Evolutionary conservation across 2,888 invertebrate species (phyloP).

Genomic region (Luperina nickerlii): DNA sequence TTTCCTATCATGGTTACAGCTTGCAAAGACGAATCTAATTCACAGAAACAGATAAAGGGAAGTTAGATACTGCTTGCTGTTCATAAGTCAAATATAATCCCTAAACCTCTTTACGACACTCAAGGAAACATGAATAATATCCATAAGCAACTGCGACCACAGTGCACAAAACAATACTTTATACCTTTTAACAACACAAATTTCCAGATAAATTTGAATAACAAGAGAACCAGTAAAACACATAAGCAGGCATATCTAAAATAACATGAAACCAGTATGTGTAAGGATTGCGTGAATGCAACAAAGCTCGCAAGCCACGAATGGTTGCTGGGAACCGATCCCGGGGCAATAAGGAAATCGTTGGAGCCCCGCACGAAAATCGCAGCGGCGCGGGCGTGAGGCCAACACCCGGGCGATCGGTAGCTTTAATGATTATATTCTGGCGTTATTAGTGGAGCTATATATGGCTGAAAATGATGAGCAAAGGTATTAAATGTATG

Average conservation of each 20-base stretch:
- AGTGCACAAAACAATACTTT: constrained; percentile 40
- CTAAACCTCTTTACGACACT: constrained; percentile 17
- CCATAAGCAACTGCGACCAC: constrained; percentile 12
- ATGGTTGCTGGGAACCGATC: constrained; percentile 84
- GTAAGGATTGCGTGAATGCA: constrained; percentile 74
- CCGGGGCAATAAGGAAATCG: constrained; percentile 86
- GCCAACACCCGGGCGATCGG: constrained; percentile 67
- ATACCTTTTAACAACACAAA: constrained; percentile 33
- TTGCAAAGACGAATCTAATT: not conserved
- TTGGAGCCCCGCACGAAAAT: constrained; percentile 84
- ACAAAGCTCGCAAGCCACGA: constrained; percentile 72
- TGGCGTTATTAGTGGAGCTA: constrained; percentile 70
- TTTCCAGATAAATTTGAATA: constrained; percentile 57
- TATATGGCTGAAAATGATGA: constrained; percentile 17
- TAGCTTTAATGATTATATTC: constrained; percentile 81
- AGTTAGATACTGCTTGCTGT: not conserved
- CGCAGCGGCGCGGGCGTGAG: constrained; percentile 85
- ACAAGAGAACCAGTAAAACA: constrained; percentile 55
- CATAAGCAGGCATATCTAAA: constrained; percentile 48
- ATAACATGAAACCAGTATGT: constrained; percentile 47
- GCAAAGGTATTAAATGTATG: constrained; percentile 1
- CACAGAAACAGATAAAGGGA: not conserved
- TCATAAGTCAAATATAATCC: constrained; percentile 42
- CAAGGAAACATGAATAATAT: constrained; percentile 42
- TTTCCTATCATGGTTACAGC: not conserved